A percentile compares a stretch with the other conserved stretches of the same genome.
Conservation (phyloP, 2,888 invertebrate genomes). For the Mantis religiosa region DNA sequence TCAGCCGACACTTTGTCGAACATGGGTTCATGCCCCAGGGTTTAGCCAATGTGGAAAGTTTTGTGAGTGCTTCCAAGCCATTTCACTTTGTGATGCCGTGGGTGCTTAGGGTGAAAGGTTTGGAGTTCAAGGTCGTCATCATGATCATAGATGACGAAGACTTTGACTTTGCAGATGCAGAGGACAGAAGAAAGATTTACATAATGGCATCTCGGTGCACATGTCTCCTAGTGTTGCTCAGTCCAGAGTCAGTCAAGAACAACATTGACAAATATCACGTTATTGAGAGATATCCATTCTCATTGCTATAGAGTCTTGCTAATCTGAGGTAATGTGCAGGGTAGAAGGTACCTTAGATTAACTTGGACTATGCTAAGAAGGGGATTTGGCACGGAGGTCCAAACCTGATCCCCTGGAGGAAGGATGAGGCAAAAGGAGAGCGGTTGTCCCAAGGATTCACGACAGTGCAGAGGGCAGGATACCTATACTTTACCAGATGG, state of each 20-base stretch:
- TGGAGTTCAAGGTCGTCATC: slow-evolving; percentile 44
- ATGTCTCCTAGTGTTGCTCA: slow-evolving; percentile 40
- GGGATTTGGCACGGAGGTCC: too few species aligned
- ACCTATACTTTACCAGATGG: too few species aligned
- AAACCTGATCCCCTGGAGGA: too few species aligned
- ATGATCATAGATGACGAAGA: slow-evolving; percentile 42
- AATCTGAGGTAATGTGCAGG: too few species aligned
- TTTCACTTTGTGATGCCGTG: slow-evolving; percentile 41
- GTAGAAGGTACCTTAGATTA: too few species aligned
- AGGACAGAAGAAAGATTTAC: slow-evolving; percentile 42
- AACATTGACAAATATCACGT: slow-evolving; percentile 36
- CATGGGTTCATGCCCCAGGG: slow-evolving; percentile 40
- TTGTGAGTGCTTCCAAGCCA: slow-evolving; percentile 36
- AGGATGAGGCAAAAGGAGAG: too few species aligned
- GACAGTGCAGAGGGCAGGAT: too few species aligned
- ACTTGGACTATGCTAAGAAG: too few species aligned
- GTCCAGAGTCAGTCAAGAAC: slow-evolving; percentile 35
- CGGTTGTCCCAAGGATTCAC: too few species aligned
- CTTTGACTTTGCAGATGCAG: slow-evolving; percentile 40
- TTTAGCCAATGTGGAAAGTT: slow-evolving; percentile 40
- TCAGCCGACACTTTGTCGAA: slow-evolving; percentile 40
- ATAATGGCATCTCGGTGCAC: slow-evolving; percentile 43
- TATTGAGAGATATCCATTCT: slow-evolving; percentile 39
- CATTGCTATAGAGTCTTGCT: neutral
- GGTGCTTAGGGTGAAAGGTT: slow-evolving; percentile 42